phyloP scores from a whole-genome alignment of 2,797 vertebrate genomes.

The Heliangelus exortis region DNA sequence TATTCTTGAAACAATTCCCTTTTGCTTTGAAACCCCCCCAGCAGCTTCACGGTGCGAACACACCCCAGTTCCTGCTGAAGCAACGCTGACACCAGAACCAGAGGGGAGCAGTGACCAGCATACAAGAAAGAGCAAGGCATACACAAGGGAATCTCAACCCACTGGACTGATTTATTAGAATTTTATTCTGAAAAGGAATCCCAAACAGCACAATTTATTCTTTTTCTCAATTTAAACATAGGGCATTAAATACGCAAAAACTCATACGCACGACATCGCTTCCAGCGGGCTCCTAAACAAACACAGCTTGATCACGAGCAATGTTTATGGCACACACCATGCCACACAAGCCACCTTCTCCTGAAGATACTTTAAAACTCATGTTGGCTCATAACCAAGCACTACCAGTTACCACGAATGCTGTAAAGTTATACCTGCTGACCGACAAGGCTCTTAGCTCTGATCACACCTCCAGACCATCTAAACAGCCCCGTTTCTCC shows the following conservation, averaged over 20 bases:
- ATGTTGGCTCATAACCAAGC: slow-evolving; percentile 9
- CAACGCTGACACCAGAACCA: neutral
- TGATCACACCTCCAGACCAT: neutral
- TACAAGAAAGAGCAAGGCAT: slow-evolving; percentile 9
- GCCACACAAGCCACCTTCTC: slow-evolving; percentile 30
- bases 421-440: slow-evolving; percentile 16
- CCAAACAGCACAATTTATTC: slow-evolving; percentile 7
- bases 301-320: neutral
- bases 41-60: slow-evolving; percentile 35
- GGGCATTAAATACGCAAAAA: neutral
- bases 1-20: slow-evolving; percentile 50
- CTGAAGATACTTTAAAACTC: slow-evolving; percentile 31
- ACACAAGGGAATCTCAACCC: neutral
- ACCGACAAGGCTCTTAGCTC: neutral
- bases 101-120: slow-evolving; percentile 15
- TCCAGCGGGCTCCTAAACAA: slow-evolving; percentile 40
- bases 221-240: neutral
- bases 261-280: neutral
- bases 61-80: slow-evolving; percentile 13
- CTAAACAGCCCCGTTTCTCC: neutral
- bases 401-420: slow-evolving; percentile 2
- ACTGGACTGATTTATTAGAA: slow-evolving; percentile 33
- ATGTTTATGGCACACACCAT: slow-evolving; percentile 4
- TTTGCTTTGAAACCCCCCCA: neutral
- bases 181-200: slow-evolving; percentile 55